Conservation (phyloP, 2,113 vertebrate genomes). For the Nicator chloris region DNA sequence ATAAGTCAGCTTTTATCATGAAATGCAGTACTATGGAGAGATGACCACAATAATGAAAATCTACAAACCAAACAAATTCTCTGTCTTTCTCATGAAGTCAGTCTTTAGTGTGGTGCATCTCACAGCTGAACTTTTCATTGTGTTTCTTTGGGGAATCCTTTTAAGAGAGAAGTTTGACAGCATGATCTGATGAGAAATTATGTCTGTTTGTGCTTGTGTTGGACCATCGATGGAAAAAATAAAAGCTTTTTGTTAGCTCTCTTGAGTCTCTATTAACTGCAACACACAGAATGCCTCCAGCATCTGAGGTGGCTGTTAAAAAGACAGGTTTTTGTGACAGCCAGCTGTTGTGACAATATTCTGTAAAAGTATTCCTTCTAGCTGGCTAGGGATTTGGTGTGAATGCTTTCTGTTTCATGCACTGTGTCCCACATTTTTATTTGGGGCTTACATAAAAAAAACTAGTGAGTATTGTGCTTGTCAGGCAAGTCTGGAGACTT, state of each 20-base stretch:
- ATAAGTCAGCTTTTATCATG: neutral
- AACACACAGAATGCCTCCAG: neutral
- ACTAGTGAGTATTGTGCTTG: neutral
- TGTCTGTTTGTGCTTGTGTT: neutral
- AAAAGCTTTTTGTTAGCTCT: neutral
- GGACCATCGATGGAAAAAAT: neutral
- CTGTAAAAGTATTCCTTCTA: neutral
- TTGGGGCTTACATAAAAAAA: neutral
- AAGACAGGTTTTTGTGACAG: constrained; percentile 4
- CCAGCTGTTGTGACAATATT: neutral
- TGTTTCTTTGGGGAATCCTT: neutral
- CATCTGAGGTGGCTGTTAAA: neutral
- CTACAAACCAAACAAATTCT: neutral
- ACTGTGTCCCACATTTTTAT: neutral
- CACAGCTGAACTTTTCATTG: neutral
- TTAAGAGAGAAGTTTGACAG: neutral
- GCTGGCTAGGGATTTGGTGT: neutral
- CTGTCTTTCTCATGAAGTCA: neutral
- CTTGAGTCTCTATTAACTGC: neutral
- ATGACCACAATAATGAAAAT: neutral
- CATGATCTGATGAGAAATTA: constrained; percentile 1
- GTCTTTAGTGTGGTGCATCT: neutral
- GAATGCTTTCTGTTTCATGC: neutral
- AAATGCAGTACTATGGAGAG: neutral
- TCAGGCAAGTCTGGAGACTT: neutral